A percentile compares a stretch with the other conserved stretches of the same genome.
These are phyloP conservation scores for Scopus umbretta DNA, from an alignment of 2,113 vertebrate species.

Conservation along the genomic window DNA sequence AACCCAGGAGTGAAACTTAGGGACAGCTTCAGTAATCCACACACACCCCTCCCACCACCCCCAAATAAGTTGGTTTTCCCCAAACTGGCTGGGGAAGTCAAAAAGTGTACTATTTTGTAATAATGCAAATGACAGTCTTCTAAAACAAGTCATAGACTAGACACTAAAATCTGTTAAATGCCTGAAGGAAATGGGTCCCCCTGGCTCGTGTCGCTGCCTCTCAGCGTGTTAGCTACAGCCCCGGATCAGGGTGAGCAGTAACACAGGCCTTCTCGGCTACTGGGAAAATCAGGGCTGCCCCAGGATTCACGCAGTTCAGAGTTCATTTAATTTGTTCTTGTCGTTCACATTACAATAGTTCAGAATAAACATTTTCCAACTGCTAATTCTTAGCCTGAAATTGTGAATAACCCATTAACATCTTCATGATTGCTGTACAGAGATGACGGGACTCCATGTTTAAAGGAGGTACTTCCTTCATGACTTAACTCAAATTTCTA, in stretches of 20 bases:
- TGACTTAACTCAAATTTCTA: not conserved
- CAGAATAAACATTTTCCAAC: not conserved
- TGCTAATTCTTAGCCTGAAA: not conserved
- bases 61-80: not conserved
- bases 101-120: not conserved
- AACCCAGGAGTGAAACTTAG: rapidly evolving
- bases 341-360: not conserved
- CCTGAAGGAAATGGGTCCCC: rapidly evolving
- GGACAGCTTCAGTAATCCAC: not conserved
- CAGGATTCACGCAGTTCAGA: no score
- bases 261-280: no score
- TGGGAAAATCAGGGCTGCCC: rapidly evolving
- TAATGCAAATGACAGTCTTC: not conserved
- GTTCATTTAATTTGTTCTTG: no score
- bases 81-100: not conserved
- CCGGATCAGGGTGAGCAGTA: not conserved
- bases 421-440: rapidly evolving
- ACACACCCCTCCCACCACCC: rapidly evolving
- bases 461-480: not conserved
- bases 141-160: not conserved
- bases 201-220: rapidly evolving
- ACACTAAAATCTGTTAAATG: no score
- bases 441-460: rapidly evolving
- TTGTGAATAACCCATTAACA: not conserved
- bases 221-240: rapidly evolving